Conservation (phyloP, 2,113 vertebrate genomes). For the Lipophrys pholis region DNA sequence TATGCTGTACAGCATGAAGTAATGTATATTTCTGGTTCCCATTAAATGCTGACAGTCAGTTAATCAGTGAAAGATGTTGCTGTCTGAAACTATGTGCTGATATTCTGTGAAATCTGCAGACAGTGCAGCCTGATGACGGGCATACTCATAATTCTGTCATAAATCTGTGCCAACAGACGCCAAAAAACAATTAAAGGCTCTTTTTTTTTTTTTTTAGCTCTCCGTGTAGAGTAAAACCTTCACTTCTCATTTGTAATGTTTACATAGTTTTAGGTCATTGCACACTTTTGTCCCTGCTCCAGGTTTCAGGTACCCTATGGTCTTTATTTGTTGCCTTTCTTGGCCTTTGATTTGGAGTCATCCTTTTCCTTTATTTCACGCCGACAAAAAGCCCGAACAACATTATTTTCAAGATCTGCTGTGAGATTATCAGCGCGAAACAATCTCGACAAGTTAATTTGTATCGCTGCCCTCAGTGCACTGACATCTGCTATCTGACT, state of each 20-base stretch:
- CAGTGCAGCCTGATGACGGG: constrained; percentile 25
- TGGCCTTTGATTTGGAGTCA: neutral
- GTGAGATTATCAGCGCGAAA: neutral
- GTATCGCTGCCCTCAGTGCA: neutral
- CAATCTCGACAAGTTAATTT: neutral
- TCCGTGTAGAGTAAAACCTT: neutral
- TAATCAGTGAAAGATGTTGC: constrained; percentile 57
- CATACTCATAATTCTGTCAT: constrained; percentile 31
- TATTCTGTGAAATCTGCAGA: constrained; percentile 56
- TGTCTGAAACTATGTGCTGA: constrained; percentile 45
- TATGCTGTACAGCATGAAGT: constrained; percentile 29
- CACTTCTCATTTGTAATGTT: neutral
- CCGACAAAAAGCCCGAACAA: neutral
- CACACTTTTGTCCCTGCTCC: too few relatives aligned
- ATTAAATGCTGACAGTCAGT: constrained; percentile 57
- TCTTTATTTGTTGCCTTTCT: neutral
- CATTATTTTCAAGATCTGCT: neutral
- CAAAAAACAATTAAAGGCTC: neutral
- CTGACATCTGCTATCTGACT: too few relatives aligned
- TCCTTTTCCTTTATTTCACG: neutral
- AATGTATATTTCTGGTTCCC: constrained; percentile 52
- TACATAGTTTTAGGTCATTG: neutral
- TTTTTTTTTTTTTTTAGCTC: neutral
- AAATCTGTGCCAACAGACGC: constrained; percentile 14
- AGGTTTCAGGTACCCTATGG: too few relatives aligned